phyloP scores from a whole-genome alignment of 1,140 invertebrate genomes.

The Nasonia vitripennis region DNA sequence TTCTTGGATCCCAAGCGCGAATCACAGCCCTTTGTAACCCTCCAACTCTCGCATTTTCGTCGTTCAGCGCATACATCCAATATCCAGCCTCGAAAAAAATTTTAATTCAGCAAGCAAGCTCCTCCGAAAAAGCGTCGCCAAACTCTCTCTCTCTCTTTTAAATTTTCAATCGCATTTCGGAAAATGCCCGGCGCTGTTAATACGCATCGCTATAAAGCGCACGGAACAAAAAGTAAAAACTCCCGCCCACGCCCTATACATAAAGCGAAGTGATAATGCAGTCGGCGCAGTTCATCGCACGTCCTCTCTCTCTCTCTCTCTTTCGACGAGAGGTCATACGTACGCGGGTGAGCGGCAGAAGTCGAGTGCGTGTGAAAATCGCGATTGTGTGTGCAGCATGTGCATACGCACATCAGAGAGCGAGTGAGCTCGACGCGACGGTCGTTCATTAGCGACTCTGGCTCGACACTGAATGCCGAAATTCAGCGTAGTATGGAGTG shows the following conservation, averaged over 20 bases:
- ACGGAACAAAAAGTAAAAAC: neutral
- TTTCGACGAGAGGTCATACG: neutral
- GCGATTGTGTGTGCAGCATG: neutral
- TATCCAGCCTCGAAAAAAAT: too few relatives aligned
- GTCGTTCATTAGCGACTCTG: conserved; percentile 4
- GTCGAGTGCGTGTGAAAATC: neutral
- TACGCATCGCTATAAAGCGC: neutral
- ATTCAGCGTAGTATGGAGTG: too few relatives aligned
- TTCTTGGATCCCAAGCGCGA: too few relatives aligned
- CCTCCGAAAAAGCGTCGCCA: neutral
- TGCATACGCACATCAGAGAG: neutral
- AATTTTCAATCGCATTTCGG: neutral
- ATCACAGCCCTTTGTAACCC: too few relatives aligned
- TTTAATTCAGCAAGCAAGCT: too few relatives aligned
- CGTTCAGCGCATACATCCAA: neutral
- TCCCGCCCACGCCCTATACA: neutral
- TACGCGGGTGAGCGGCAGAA: neutral
- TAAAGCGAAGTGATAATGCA: conserved; percentile 14
- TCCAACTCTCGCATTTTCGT: too few relatives aligned
- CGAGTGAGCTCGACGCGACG: neutral
- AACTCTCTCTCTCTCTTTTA: neutral
- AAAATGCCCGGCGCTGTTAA: neutral
- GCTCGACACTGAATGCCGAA: neutral
- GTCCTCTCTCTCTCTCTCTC: neutral
- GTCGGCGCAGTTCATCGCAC: neutral